A percentile compares a stretch with the other conserved stretches of the same genome.
These are phyloP conservation scores for Polymixis lichenea DNA, from an alignment of 2,888 invertebrate species.

Conservation along the genomic window DNA sequence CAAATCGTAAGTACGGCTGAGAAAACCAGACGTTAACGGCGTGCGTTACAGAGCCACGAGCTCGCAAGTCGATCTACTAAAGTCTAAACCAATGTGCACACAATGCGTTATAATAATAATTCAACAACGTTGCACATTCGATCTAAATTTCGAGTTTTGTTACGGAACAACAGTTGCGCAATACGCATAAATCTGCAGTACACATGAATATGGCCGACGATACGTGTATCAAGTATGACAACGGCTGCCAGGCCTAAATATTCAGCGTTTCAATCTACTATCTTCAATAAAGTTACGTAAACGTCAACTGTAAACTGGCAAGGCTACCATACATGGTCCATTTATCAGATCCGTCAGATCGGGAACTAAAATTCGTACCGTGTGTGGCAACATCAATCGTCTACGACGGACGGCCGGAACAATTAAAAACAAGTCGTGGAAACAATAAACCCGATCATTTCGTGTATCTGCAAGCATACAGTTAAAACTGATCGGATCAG, in stretches of 20 bases:
- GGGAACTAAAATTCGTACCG: not conserved
- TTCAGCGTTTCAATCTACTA: constrained; percentile 19
- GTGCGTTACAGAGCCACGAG: constrained; percentile 57
- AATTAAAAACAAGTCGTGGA: not conserved
- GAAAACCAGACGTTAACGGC: constrained; percentile 67
- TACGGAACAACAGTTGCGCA: constrained; percentile 53
- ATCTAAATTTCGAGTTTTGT: constrained; percentile 46
- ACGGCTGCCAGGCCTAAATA: constrained; percentile 29
- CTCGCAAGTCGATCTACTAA: constrained; percentile 43
- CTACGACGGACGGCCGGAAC: constrained; percentile 13
- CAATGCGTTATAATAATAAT: constrained; percentile 38
- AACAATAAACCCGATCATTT: not conserved
- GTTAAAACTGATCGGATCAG: not conserved
- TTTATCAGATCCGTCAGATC: not conserved
- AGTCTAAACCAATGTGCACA: constrained; percentile 22
- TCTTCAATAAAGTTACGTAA: constrained; percentile 49
- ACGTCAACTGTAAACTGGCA: constrained; percentile 38
- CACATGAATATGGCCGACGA: constrained; percentile 34
- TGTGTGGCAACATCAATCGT: not conserved
- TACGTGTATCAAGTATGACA: constrained; percentile 4
- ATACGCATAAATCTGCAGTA: constrained; percentile 13
- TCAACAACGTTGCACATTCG: constrained; percentile 39
- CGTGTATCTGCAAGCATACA: not conserved
- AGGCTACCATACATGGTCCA: constrained; percentile 46
- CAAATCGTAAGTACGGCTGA: constrained; percentile 83